Conservation (phyloP, 2,888 invertebrate genomes). For the Tipula lateralis region DNA sequence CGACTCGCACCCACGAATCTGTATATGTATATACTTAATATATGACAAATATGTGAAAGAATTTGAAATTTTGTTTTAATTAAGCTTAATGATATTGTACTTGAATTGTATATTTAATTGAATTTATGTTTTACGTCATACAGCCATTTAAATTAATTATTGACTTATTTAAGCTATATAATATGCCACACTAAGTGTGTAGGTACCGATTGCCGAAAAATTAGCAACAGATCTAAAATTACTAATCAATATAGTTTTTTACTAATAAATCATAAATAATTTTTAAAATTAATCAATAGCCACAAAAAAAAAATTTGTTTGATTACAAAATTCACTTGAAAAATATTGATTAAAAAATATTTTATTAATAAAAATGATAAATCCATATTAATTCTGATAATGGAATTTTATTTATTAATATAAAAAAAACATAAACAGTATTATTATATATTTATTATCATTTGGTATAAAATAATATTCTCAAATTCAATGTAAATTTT, state of each 20-base stretch:
- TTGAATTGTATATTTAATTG: background rate
- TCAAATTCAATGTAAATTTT: background rate
- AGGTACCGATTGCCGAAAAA: too few relatives aligned
- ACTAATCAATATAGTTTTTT: background rate
- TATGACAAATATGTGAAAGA: constrained; percentile 1
- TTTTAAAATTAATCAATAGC: background rate
- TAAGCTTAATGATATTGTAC: constrained; percentile 1
- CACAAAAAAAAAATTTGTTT: background rate
- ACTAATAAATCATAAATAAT: background rate
- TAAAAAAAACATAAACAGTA: background rate
- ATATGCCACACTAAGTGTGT: too few relatives aligned
- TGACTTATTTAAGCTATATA: too few relatives aligned
- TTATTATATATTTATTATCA: background rate
- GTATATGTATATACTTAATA: background rate
- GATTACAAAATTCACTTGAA: constrained; percentile 11
- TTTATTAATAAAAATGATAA: constrained; percentile 7
- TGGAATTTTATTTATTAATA: background rate
- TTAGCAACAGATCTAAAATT: too few relatives aligned
- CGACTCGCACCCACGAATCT: background rate
- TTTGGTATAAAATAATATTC: background rate
- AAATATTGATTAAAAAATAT: background rate
- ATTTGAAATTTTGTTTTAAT: background rate
- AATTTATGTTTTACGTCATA: background rate
- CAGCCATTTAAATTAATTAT: too few relatives aligned
- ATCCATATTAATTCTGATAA: constrained; percentile 11